These are phyloP conservation scores for Montipora capricornis DNA, from an alignment of 64 coral and sea anemone species.

Conservation along the genomic window DNA sequence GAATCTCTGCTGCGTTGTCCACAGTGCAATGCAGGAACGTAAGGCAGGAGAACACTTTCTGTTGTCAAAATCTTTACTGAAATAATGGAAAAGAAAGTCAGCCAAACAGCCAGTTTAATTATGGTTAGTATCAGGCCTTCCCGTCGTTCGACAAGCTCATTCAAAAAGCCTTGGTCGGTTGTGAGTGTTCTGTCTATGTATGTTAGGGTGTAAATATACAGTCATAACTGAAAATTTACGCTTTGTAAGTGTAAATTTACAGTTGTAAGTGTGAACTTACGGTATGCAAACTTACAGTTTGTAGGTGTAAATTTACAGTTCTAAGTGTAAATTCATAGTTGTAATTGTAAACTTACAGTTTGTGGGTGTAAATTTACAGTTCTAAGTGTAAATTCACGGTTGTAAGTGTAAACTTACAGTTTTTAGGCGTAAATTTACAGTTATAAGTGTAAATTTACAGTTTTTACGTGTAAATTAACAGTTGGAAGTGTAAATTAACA, in stretches of 20 bases:
- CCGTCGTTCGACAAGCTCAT: not conserved
- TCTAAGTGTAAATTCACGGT: too few relatives aligned
- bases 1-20: conserved; percentile 19
- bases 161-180: not conserved
- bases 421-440: too few relatives aligned
- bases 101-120: conserved; percentile 9
- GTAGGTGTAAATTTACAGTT: too few relatives aligned
- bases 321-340: too few relatives aligned
- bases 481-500: not conserved
- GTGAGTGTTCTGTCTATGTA: not conserved
- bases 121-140: not conserved
- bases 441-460: not conserved
- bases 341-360: too few relatives aligned
- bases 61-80: not conserved
- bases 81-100: conserved; percentile 13
- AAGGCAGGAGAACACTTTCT: conserved; percentile 39
- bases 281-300: too few relatives aligned
- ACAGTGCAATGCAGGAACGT: conserved; percentile 22
- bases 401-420: too few relatives aligned
- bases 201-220: too few relatives aligned
- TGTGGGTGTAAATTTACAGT: too few relatives aligned
- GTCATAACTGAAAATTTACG: too few relatives aligned
- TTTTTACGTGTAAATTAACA: not conserved
- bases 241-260: too few relatives aligned
- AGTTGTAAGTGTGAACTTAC: too few relatives aligned